Percentiles rank a stretch among this genome's conserved stretches.
These are phyloP conservation scores for Yponomeuta cagnagella DNA, from an alignment of 2,888 invertebrate genomes.

Conservation along the genomic window DNA sequence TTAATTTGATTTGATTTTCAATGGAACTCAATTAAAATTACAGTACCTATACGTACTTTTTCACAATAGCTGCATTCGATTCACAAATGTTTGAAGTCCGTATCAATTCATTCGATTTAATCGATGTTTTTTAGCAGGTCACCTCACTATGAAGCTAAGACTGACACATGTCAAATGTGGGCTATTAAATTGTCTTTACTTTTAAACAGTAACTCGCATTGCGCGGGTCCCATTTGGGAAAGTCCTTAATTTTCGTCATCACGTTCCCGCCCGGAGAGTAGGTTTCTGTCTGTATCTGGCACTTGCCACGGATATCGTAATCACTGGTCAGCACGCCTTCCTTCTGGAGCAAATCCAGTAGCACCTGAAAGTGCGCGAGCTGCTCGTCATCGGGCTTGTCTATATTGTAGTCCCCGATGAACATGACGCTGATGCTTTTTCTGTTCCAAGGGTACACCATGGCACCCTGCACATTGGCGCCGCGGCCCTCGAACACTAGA, in stretches of 20 bases:
- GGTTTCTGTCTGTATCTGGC: conserved; percentile 41
- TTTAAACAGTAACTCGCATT: conserved; percentile 23
- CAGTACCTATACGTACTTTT: too few species aligned
- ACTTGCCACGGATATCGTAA: conserved; percentile 45
- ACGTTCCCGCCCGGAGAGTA: conserved; percentile 45
- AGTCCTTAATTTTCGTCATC: conserved; percentile 32
- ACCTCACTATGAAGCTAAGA: too few species aligned
- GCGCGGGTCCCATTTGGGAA: conserved; percentile 42
- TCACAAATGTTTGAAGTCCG: too few species aligned
- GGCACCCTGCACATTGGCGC: conserved; percentile 48
- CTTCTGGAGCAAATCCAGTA: conserved; percentile 40
- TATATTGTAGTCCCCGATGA: conserved; percentile 49
- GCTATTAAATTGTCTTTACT: too few species aligned
- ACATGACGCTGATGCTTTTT: conserved; percentile 49
- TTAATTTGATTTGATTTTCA: too few species aligned
- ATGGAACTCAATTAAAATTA: too few species aligned
- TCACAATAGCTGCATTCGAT: too few species aligned
- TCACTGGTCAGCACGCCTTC: conserved; percentile 35
- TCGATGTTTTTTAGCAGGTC: too few species aligned
- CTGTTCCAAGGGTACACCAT: conserved; percentile 46
- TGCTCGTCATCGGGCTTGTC: conserved; percentile 35
- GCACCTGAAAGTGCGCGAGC: conserved; percentile 39
- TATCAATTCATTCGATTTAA: too few species aligned
- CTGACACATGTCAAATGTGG: too few species aligned
- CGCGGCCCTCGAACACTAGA: conserved; percentile 55